phyloP scores from a whole-genome alignment of 2,113 vertebrate species.

The Bubo scandiacus region DNA sequence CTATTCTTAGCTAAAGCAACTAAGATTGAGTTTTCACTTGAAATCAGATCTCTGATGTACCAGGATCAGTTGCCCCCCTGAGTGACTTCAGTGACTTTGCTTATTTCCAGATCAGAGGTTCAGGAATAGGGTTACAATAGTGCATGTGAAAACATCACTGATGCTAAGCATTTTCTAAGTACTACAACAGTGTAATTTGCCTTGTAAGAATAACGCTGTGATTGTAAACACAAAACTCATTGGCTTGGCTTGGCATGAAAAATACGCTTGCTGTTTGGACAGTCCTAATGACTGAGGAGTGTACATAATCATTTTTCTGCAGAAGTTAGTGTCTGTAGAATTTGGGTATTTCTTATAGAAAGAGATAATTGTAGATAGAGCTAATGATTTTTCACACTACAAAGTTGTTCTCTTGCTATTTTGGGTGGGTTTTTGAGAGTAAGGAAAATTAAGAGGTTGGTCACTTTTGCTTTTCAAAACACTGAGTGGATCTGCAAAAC shows the following conservation, averaged over 20 bases:
- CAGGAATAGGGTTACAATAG: background rate
- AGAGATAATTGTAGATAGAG: background rate
- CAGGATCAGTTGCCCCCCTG: background rate
- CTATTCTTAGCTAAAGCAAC: background rate
- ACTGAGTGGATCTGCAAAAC: background rate
- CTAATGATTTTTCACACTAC: background rate
- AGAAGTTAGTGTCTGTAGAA: background rate
- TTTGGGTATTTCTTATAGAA: background rate
- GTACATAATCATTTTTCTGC: background rate
- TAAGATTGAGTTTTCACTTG: background rate
- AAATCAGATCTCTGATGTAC: background rate
- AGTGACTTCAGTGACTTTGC: background rate
- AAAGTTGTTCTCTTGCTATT: background rate
- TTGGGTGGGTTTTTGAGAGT: background rate
- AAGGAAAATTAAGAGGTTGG: background rate
- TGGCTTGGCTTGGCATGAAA: background rate
- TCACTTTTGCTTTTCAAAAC: background rate
- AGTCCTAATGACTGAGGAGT: background rate
- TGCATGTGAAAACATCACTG: background rate
- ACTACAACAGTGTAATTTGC: background rate
- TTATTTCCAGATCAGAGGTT: background rate
- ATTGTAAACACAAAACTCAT: background rate
- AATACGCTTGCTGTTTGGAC: background rate
- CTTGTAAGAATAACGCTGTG: background rate
- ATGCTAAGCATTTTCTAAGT: background rate